Percentiles rank a stretch among this genome's conserved stretches.
Evolutionary conservation across 2,888 invertebrate species (phyloP).

Genomic region (Pammene fasciana): DNA sequence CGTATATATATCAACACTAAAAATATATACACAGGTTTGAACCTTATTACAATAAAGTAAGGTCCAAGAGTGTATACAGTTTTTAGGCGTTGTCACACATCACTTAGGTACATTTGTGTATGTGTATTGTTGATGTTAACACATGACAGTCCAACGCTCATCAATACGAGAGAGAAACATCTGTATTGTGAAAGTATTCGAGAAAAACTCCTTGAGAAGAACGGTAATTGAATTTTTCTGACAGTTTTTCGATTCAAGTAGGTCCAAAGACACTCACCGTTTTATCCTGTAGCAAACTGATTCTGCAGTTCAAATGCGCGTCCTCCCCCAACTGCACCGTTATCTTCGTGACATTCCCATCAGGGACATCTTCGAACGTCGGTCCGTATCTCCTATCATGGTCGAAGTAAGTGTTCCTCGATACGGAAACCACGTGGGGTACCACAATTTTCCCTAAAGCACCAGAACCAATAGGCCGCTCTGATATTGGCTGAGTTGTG

Average conservation of each 20-base stretch:
- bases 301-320: constrained; percentile 88
- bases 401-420: constrained; percentile 76
- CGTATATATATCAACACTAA: too few species aligned
- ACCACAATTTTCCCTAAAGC: constrained; percentile 56
- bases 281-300: constrained; percentile 89
- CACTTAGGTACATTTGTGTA: too few species aligned
- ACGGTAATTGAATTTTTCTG: background rate
- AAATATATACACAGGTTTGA: too few species aligned
- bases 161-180: too few species aligned
- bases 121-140: too few species aligned
- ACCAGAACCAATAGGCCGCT: constrained; percentile 43
- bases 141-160: background rate
- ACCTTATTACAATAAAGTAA: too few species aligned
- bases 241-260: too few species aligned
- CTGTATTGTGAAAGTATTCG: too few species aligned
- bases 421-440: constrained; percentile 67
- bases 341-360: constrained; percentile 86
- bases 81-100: too few species aligned
- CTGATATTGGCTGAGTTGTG: constrained; percentile 49
- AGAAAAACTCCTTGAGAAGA: background rate
- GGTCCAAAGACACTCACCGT: constrained; percentile 81
- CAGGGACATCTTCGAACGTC: constrained; percentile 84
- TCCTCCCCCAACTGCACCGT: constrained; percentile 89
- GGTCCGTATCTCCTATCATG: constrained; percentile 86
- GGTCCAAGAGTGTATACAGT: too few species aligned